These are phyloP conservation scores for Fragum fragum DNA, from an alignment of 2,888 invertebrate genomes.

Conservation along the genomic window DNA sequence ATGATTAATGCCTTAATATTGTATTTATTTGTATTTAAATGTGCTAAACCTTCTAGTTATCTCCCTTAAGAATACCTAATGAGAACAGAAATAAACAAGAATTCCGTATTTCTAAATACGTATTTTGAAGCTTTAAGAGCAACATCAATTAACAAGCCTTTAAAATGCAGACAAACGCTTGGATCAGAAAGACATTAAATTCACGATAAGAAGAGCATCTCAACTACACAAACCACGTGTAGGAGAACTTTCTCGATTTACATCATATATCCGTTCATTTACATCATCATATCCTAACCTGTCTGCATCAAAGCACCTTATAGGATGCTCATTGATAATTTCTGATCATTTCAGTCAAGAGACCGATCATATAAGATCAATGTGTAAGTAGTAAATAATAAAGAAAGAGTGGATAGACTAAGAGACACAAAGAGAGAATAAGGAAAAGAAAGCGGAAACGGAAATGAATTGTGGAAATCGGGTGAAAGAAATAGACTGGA, in stretches of 20 bases:
- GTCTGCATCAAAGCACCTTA: slow-evolving; percentile 5
- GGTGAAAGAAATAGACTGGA: no score
- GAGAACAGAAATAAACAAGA: no score
- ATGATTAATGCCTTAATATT: no score
- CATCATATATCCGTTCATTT: slow-evolving; percentile 15
- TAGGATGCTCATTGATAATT: slow-evolving; percentile 8
- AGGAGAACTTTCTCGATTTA: background rate
- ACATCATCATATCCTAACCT: slow-evolving; percentile 10
- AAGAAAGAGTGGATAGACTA: background rate
- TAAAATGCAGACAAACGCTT: no score
- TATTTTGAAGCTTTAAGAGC: no score
- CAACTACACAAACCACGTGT: background rate
- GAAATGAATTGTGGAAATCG: background rate
- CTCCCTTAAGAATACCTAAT: no score
- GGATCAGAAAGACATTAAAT: background rate
- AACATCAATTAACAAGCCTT: no score
- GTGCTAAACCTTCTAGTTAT: no score
- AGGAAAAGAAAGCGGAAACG: slow-evolving; percentile 7
- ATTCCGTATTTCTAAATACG: no score
- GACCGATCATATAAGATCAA: slow-evolving; percentile 38
- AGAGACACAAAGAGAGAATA: background rate
- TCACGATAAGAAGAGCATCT: background rate
- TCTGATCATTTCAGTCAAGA: slow-evolving; percentile 29
- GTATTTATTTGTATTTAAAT: no score
- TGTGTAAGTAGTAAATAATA: slow-evolving; percentile 18